Conservation (phyloP, 2,888 invertebrate species). For the Plebejus argus region DNA sequence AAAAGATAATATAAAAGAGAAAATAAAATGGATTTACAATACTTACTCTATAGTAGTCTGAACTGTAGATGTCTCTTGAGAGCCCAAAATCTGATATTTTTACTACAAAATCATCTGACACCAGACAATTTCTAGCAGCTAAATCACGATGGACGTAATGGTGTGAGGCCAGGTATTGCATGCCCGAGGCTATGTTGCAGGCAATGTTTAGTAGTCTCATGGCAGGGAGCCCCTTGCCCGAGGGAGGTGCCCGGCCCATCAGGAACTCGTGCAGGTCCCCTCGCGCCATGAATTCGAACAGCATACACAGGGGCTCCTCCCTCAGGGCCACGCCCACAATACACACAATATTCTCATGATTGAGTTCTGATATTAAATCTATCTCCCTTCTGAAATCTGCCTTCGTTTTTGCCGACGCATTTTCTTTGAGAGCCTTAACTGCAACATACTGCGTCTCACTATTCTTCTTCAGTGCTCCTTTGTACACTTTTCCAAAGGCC, state of each 20-base stretch:
- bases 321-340: constrained; percentile 94
- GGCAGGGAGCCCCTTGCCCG: constrained; percentile 88
- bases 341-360: constrained; percentile 97
- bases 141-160: constrained; percentile 98
- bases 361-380: constrained; percentile 95
- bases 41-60: constrained; percentile 92
- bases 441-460: constrained; percentile 90
- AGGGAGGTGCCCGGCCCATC: constrained; percentile 93
- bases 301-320: constrained; percentile 95
- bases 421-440: constrained; percentile 96
- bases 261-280: constrained; percentile 98
- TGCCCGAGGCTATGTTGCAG: constrained; percentile 90
- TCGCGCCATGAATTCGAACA: constrained; percentile 98
- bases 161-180: constrained; percentile 93
- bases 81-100: constrained; percentile 99
- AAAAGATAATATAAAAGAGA: not conserved
- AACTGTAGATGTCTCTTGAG: constrained; percentile 95
- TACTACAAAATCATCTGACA: constrained; percentile 95
- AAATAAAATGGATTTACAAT: not conserved
- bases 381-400: constrained; percentile 97
- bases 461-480: constrained; percentile 91
- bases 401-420: constrained; percentile 94
- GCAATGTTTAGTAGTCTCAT: constrained; percentile 95
- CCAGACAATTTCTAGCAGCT: constrained; percentile 97
- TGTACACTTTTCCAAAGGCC: constrained; percentile 98